phyloP scores from a whole-genome alignment of 2,113 vertebrate species.

The Arvicanthis niloticus region DNA sequence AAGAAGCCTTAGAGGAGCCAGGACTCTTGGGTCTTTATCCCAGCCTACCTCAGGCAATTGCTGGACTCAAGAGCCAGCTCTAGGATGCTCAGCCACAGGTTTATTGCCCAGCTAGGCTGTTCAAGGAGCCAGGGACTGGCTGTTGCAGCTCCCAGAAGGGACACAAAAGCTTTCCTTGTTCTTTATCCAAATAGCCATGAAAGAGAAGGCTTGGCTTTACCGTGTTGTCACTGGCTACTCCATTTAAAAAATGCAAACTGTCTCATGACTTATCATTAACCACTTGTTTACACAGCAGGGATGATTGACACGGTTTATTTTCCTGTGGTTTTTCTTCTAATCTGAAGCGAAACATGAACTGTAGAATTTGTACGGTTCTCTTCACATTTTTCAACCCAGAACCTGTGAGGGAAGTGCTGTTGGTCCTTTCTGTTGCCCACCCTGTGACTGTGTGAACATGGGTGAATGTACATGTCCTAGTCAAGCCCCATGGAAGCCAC shows the following conservation, averaged over 20 bases:
- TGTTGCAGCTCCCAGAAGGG: slow-evolving; percentile 61
- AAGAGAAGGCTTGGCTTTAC: slow-evolving; percentile 71
- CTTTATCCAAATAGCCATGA: slow-evolving; percentile 70
- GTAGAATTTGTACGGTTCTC: slow-evolving; percentile 57
- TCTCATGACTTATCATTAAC: slow-evolving; percentile 67
- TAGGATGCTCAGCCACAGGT: neutral
- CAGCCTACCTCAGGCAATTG: neutral
- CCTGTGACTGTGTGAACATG: neutral
- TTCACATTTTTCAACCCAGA: slow-evolving; percentile 74
- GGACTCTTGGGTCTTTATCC: neutral
- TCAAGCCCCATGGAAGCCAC: neutral
- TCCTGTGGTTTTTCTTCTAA: slow-evolving; percentile 73
- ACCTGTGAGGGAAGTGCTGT: slow-evolving; percentile 38
- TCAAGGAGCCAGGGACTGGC: neutral
- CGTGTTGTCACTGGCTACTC: slow-evolving; percentile 62
- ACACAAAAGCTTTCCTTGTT: slow-evolving; percentile 78
- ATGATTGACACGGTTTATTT: slow-evolving; percentile 81
- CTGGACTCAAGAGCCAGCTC: neutral
- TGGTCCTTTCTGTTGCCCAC: neutral
- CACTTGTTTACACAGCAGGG: slow-evolving; percentile 73
- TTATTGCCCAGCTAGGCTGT: neutral
- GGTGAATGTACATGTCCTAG: neutral
- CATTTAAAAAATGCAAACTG: slow-evolving; percentile 66
- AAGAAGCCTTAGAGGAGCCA: neutral
- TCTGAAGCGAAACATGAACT: slow-evolving; percentile 75